These are phyloP conservation scores for Lycopodina hypogea DNA, from an alignment of 37 sponge, comb jelly and placozoan genomes.

Conservation along the genomic window DNA sequence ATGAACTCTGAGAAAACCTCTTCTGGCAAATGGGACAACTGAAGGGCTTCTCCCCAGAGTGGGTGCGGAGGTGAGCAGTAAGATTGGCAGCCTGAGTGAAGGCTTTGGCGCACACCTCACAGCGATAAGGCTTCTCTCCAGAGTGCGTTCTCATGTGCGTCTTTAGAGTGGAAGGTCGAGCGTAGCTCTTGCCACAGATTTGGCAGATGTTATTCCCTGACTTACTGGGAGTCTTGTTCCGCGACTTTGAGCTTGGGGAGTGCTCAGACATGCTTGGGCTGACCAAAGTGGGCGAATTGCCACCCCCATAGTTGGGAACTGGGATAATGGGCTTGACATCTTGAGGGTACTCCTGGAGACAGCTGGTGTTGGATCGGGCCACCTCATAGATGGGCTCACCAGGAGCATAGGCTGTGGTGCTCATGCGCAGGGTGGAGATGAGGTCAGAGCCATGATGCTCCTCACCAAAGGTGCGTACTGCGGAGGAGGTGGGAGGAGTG, in stretches of 20 bases:
- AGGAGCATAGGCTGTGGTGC: slow-evolving; percentile 31
- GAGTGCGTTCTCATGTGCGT: slow-evolving; percentile 94
- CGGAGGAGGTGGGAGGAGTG: slow-evolving; percentile 15
- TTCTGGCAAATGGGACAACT: slow-evolving; percentile 88
- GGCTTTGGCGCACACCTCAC: slow-evolving; percentile 84
- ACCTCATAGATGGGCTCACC: slow-evolving; percentile 36
- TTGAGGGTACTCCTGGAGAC: slow-evolving; percentile 31
- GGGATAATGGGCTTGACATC: slow-evolving; percentile 51
- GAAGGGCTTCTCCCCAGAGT: slow-evolving; percentile 97
- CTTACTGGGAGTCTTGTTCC: slow-evolving; percentile 18
- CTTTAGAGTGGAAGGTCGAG: slow-evolving; percentile 92
- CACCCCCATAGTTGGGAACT: slow-evolving; percentile 5
- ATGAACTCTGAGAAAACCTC: slow-evolving; percentile 94
- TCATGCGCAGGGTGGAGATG: slow-evolving; percentile 40
- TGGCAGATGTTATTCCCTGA: slow-evolving; percentile 71
- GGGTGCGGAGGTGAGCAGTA: slow-evolving; percentile 94
- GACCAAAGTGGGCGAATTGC: slow-evolving; percentile 2
- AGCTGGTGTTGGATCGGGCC: slow-evolving; percentile 3
- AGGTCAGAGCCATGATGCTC: slow-evolving; percentile 28
- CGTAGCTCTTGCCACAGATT: slow-evolving; percentile 96
- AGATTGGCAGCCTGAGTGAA: slow-evolving; percentile 99
- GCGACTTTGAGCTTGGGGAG: slow-evolving; percentile 22
- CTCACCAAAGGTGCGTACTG: neutral
- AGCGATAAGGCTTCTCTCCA: slow-evolving; percentile 95
- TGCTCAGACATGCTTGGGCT: slow-evolving; percentile 18